Base-by-base conservation (phyloP, 2,888 invertebrate genomes). In the Melieria crassipennis region DNA sequence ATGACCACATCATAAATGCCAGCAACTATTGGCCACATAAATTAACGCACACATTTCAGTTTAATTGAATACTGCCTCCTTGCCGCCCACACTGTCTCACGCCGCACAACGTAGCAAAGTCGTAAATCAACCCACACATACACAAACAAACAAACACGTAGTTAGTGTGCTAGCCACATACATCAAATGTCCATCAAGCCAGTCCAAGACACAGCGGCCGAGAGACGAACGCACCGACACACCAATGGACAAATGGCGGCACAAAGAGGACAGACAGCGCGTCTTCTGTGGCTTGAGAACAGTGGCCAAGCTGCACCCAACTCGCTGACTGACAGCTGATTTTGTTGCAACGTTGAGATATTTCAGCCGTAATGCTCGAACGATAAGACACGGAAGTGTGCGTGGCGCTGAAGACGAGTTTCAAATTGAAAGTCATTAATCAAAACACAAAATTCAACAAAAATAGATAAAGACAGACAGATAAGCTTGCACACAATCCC, bases 361-460 rank as follows among this genome's bases (percentile, higher is more conserved):
- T 52, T 52, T 16, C 43, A 43, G 42, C 30, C 30, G 30, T 30
- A 30, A 30, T 30, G 30, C 30, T 30, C 30, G 30, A 30, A 30
- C 1, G 30, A 30, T 30, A 30, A 30, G 30, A 30, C 30, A 30
- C 30, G 30, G 30, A 30, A 30, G 30, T 30, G 64, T 10, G 11
- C 48, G 55, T 1, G 60, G 16, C 42, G 42, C 6, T n/a, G 50
- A 67, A 60, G 60, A 52, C 43, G 50, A 61, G 61, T 52, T 67
- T 67, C 16, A 61, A 67, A 67, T 67, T 67, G 30, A 61, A 67
- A 60, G 52, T 67, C 67, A 67, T 67, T 61, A 67, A 67, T 67
- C 67, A 67, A 67, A 61, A 60, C 61, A 46, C 45, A 61, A 61
- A 61, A 67, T 61, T 67, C 61, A 67, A 67, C 52, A 3, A 30